These are phyloP conservation scores for Lipotes vexillifer DNA, from an alignment of 2,113 vertebrate species.

Conservation along the genomic window DNA sequence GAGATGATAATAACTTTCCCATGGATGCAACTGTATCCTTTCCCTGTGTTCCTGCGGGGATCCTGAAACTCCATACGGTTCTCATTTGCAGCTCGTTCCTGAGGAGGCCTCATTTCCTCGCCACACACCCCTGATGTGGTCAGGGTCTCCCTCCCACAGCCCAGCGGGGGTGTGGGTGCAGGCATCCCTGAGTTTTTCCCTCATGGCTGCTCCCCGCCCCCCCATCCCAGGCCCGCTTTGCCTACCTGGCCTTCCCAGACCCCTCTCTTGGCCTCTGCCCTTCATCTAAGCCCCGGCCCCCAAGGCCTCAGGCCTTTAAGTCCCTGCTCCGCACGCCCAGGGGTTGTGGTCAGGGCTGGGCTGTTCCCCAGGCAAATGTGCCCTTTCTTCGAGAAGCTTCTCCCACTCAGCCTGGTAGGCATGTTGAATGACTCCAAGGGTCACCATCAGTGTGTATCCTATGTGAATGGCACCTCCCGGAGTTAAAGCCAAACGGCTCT, in stretches of 20 bases:
- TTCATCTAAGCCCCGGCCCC: not conserved
- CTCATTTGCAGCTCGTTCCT: conserved; percentile 73
- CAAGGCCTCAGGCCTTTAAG: not conserved
- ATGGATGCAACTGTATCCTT: conserved; percentile 57
- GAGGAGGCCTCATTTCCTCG: conserved; percentile 72
- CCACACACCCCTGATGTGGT: conserved; percentile 73
- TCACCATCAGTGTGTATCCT: not conserved
- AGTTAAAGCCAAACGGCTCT: not conserved
- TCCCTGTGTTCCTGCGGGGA: conserved; percentile 59
- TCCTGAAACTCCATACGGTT: conserved; percentile 65
- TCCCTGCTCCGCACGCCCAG: not conserved
- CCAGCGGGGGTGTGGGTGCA: not conserved
- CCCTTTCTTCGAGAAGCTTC: conserved; percentile 57
- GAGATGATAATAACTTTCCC: conserved; percentile 66
- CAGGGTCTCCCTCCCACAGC: conserved; percentile 63
- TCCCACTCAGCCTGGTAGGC: not conserved
- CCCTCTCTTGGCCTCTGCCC: conserved; percentile 15
- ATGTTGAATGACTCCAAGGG: not conserved
- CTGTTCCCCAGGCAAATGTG: not conserved
- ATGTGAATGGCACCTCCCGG: conserved; percentile 21
- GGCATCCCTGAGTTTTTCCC: not conserved
- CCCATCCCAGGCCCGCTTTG: not conserved
- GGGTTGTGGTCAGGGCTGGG: not conserved
- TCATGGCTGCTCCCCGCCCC: not conserved
- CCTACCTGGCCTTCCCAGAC: not conserved